Evolutionary conservation across 2,888 invertebrate species (phyloP), one percentile per base, ranked within the genome.

Genomic region (Megalurothrips usitatus): DNA sequence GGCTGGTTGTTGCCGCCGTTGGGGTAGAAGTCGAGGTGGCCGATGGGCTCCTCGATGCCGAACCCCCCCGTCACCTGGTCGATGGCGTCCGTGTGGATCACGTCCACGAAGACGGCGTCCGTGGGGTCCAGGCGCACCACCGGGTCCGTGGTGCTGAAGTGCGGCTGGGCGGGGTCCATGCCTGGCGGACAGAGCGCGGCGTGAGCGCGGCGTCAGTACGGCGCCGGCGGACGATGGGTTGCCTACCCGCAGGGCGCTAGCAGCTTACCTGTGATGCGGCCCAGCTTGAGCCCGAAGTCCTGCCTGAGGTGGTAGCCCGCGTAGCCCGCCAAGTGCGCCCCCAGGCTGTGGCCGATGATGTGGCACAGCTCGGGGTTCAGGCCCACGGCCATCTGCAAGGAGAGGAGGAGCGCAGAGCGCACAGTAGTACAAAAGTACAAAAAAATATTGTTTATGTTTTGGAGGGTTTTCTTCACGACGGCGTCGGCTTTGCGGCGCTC

Each of bases 141-240:
- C 0, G 92, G 90, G 68, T 93, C 92, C 0, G 95, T 94, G 85
- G 94, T 92, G 82, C 92, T 92, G 88, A 97, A 98, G 86, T 95
- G 93, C 0, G 97, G 98, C 83, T 96, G 95, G 0, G 98, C 97
- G 0, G 98, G 97, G 88, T 98, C 98, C 84, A 98, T 86, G 0
- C 91, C 91, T 88, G 84, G 58, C 83, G 83, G 75, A 81, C 0
- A 58, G 75, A 19, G 23, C 68, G 9, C 63, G 11, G 19, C 63
- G 79, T 49, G 68, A 52, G 17, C 52, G 8, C 49, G 49, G 49
- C 49, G 10, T 49, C 49, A 11, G 10, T 49, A 9, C 49, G 9
- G 49, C 49, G 49, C 9, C 49, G 9, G 58, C 14, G 58, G 11
- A 12, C 19, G 58, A 17, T 58, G 58, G 58, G 58, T 19, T 58